These are phyloP conservation scores for Picus viridis DNA, from an alignment of 2,797 vertebrate species.

Conservation along the genomic window DNA sequence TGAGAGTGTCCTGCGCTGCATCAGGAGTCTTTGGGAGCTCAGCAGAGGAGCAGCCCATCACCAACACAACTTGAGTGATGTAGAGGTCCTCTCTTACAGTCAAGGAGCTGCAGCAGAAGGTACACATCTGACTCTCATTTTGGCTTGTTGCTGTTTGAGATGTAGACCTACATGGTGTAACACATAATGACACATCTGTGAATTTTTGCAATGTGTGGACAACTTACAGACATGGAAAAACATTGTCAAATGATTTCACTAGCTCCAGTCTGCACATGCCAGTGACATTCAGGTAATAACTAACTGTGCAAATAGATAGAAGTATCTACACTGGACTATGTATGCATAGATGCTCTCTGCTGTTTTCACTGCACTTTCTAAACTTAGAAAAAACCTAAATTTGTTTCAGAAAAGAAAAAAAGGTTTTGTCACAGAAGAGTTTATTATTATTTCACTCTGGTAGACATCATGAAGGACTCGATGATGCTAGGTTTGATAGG, in stretches of 20 bases:
- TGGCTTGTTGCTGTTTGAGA: neutral
- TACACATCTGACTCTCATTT: neutral
- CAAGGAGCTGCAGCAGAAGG: neutral
- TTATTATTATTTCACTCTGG: neutral
- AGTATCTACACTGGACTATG: neutral
- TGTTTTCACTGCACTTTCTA: neutral
- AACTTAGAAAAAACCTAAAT: neutral
- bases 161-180: neutral
- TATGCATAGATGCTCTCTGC: neutral
- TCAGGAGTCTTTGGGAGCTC: neutral
- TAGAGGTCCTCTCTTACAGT: neutral
- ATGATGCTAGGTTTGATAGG: neutral
- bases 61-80: neutral
- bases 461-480: neutral
- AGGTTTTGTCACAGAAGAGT: neutral
- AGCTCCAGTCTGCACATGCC: neutral
- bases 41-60: neutral
- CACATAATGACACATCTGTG: neutral
- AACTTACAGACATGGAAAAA: neutral
- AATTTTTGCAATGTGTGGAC: neutral
- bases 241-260: neutral
- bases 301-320: conserved; percentile 9
- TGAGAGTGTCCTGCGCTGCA: neutral
- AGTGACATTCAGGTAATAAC: conserved; percentile 8
- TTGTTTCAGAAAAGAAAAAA: neutral